A percentile compares a stretch with the other conserved stretches of the same genome.
phyloP scores from a whole-genome alignment of 2,797 vertebrate genomes.

The Gymnothorax javanicus region DNA sequence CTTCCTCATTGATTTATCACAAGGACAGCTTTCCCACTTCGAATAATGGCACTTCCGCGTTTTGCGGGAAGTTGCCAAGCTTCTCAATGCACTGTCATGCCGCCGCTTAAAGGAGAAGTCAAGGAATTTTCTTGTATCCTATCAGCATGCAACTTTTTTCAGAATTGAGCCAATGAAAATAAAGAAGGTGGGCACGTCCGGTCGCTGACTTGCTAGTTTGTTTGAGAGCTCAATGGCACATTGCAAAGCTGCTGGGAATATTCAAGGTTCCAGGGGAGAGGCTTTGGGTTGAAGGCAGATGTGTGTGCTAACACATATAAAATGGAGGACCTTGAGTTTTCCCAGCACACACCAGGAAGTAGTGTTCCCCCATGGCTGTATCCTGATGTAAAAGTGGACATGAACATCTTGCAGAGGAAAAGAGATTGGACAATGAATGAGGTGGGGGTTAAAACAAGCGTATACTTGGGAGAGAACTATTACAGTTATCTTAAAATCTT shows the following conservation, averaged over 20 bases:
- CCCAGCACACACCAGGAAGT: too few species aligned
- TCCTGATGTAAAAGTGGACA: too few species aligned
- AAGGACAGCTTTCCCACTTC: not conserved
- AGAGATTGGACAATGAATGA: too few species aligned
- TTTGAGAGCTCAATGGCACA: not conserved
- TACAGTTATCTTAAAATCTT: too few species aligned
- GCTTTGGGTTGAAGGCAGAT: too few species aligned
- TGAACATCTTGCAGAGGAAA: too few species aligned
- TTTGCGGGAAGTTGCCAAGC: not conserved
- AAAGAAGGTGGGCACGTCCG: not conserved
- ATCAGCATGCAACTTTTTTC: not conserved
- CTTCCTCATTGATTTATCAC: not conserved
- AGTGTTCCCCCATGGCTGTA: too few species aligned
- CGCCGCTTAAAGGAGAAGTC: slow-evolving; percentile 23
- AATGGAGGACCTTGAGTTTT: too few species aligned
- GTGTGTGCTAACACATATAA: too few species aligned
- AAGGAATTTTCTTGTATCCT: slow-evolving; percentile 21
- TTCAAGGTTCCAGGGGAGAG: not conserved
- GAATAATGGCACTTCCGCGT: not conserved
- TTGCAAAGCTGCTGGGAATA: too few species aligned
- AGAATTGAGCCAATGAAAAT: slow-evolving; percentile 22
- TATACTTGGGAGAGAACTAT: too few species aligned
- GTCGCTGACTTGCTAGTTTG: slow-evolving; percentile 18
- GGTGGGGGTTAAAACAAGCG: too few species aligned
- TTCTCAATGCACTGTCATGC: slow-evolving; percentile 24